These are phyloP conservation scores for Nomada fucata DNA, from an alignment of 2,888 invertebrate genomes.

Conservation along the genomic window DNA sequence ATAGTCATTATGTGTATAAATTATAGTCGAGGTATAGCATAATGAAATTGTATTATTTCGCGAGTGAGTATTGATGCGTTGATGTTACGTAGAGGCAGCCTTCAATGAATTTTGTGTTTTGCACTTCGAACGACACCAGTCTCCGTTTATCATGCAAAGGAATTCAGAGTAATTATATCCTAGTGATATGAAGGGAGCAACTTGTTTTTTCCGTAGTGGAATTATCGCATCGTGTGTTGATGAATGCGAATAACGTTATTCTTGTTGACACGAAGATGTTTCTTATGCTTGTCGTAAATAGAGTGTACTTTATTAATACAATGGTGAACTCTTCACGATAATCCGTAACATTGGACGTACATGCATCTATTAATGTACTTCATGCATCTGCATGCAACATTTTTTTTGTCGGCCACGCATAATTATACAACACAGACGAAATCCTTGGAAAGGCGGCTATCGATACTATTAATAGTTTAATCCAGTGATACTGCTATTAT, in stretches of 20 bases:
- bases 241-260: not conserved
- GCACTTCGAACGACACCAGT: not conserved
- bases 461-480: too few species aligned
- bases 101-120: not conserved
- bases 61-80: not conserved
- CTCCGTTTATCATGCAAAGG: not conserved
- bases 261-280: not conserved
- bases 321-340: too few species aligned
- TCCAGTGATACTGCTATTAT: too few species aligned
- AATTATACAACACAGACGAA: too few species aligned
- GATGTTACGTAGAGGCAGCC: not conserved
- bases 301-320: too few species aligned
- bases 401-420: too few species aligned
- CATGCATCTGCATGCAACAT: too few species aligned
- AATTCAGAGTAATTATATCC: not conserved
- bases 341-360: too few species aligned
- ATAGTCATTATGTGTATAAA: not conserved
- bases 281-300: not conserved
- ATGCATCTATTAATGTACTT: too few species aligned
- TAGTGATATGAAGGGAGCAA: not conserved
- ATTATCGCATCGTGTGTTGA: not conserved
- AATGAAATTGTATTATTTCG: not conserved
- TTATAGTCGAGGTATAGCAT: not conserved
- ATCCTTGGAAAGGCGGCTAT: too few species aligned
- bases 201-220: slow-evolving; percentile 10